Conservation (phyloP, 2,888 invertebrate genomes). For the Pyrocoelia pectoralis region DNA sequence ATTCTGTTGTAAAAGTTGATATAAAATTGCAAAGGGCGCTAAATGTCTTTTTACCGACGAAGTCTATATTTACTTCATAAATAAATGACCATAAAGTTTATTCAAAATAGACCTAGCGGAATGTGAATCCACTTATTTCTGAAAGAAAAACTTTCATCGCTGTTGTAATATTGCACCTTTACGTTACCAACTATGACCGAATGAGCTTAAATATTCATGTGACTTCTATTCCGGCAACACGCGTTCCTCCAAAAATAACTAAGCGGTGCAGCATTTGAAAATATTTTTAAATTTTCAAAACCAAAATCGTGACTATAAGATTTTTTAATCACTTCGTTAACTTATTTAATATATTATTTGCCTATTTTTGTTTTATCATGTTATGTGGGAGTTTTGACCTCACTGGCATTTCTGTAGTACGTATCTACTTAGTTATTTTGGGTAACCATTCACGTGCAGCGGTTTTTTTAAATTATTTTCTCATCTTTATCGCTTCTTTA, state of each 20-base stretch:
- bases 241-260: conserved; percentile 5
- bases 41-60: too few species aligned
- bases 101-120: background rate
- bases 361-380: conserved; percentile 3
- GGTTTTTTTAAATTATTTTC: background rate
- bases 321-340: conserved; percentile 8
- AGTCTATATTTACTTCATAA: too few species aligned
- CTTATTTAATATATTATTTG: conserved; percentile 1
- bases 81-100: background rate
- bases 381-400: conserved; percentile 12
- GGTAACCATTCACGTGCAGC: conserved; percentile 9
- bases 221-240: conserved; percentile 10
- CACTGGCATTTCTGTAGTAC: background rate
- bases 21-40: too few species aligned
- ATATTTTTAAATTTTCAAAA: conserved; percentile 9
- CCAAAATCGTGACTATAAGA: background rate
- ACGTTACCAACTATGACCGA: background rate
- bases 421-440: conserved; percentile 13
- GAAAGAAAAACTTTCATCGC: background rate
- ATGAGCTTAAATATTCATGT: background rate
- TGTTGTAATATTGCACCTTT: conserved; percentile 11
- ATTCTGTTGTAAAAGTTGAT: too few species aligned
- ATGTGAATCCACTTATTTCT: background rate
- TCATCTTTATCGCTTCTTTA: background rate
- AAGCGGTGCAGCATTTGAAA: background rate